Percentiles rank a stretch among this genome's conserved stretches.
These are phyloP conservation scores for Calliphora vicina DNA, from an alignment of 1,140 invertebrate species.

Conservation along the genomic window DNA sequence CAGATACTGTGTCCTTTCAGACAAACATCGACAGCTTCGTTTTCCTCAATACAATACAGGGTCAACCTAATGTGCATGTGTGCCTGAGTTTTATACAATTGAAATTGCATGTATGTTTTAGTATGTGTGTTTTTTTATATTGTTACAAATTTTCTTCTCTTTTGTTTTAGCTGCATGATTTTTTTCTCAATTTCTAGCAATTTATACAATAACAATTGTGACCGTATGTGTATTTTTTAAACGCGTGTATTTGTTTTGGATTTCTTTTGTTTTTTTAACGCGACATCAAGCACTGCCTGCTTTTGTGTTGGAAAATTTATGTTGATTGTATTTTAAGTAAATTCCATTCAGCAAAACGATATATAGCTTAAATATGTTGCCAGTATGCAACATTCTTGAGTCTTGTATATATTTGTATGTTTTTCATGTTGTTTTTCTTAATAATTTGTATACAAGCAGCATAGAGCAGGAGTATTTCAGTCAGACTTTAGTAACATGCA, in stretches of 20 bases:
- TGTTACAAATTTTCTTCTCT: slow-evolving; percentile 3
- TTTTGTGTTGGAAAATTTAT: not conserved
- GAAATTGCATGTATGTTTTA: not conserved
- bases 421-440: too few species aligned
- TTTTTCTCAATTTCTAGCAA: not conserved
- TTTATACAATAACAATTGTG: too few species aligned
- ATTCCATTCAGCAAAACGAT: not conserved
- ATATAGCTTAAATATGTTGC: not conserved
- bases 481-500: too few species aligned
- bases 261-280: not conserved
- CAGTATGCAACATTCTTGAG: not conserved
- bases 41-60: too few species aligned
- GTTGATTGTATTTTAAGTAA: slow-evolving; percentile 4
- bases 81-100: not conserved
- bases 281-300: too few species aligned
- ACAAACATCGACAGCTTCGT: too few species aligned
- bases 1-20: too few species aligned
- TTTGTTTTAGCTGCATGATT: not conserved
- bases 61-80: too few species aligned
- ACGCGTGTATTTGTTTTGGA: not conserved
- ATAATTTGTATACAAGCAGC: too few species aligned
- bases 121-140: not conserved
- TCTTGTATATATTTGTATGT: too few species aligned
- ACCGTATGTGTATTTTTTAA: not conserved
- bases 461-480: too few species aligned